These are phyloP conservation scores for Hippolais icterina DNA, from an alignment of 2,113 vertebrate species.

Conservation along the genomic window DNA sequence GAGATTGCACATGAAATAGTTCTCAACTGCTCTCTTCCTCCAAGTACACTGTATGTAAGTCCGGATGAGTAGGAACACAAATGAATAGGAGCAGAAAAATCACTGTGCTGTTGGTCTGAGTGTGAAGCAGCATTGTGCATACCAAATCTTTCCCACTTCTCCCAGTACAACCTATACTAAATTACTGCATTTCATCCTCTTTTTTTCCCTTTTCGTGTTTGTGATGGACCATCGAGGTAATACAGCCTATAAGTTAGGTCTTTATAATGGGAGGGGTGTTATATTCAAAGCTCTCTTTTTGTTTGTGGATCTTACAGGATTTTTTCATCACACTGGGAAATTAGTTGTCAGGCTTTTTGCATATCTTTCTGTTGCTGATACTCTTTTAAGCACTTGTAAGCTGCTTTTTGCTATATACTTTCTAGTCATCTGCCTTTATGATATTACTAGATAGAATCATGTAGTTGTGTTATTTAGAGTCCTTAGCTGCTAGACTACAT, in stretches of 20 bases:
- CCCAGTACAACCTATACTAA: neutral
- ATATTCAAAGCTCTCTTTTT: neutral
- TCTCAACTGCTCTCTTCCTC: neutral
- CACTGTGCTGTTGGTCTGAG: neutral
- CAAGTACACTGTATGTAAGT: neutral
- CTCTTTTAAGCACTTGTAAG: neutral
- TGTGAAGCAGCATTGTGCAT: neutral
- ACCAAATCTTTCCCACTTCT: neutral
- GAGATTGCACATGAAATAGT: neutral
- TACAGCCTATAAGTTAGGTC: neutral
- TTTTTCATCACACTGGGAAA: neutral
- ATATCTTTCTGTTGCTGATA: neutral
- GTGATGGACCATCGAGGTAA: neutral
- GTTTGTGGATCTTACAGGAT: neutral
- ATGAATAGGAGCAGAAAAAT: neutral
- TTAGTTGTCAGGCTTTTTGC: neutral
- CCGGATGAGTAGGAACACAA: neutral
- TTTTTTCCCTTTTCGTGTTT: accelerated
- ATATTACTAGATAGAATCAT: neutral
- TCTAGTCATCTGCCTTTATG: neutral
- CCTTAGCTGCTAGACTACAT: neutral
- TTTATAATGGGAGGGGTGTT: neutral
- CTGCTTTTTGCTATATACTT: neutral
- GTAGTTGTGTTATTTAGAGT: neutral
- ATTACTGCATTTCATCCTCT: neutral